These are phyloP conservation scores for Acomys russatus DNA, from an alignment of 2,797 vertebrate genomes.

Conservation along the genomic window DNA sequence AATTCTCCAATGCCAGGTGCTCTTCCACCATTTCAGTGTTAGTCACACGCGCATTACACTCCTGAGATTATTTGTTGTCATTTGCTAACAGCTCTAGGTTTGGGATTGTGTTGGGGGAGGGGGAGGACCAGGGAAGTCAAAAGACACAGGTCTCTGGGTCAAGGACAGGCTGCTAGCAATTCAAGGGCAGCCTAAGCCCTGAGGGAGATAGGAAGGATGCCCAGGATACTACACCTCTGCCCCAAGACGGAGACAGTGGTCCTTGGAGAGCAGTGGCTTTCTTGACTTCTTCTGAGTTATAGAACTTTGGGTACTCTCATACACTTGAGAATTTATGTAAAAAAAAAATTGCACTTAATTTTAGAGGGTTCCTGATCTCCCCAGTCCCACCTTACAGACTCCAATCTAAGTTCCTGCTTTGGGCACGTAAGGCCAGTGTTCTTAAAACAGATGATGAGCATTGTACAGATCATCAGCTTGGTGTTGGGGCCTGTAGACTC, in stretches of 20 bases:
- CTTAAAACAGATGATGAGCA: conserved; percentile 1
- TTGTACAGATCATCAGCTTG: not conserved
- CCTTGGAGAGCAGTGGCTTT: not conserved
- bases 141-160: not conserved
- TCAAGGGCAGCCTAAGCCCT: not conserved
- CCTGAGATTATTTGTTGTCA: not conserved
- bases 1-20: not conserved
- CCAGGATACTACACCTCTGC: not conserved
- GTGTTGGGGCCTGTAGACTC: not conserved
- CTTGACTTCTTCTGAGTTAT: not conserved
- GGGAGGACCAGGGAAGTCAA: not conserved
- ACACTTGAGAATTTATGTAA: not conserved
- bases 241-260: not conserved
- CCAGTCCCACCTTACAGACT: not conserved
- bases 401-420: conserved; percentile 45
- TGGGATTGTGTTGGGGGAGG: not conserved
- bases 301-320: not conserved
- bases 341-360: conserved; percentile 14
- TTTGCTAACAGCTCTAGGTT: not conserved
- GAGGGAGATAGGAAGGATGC: not conserved
- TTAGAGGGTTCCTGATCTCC: conserved; percentile 1
- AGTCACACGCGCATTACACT: not conserved
- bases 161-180: too few relatives aligned
- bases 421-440: not conserved
- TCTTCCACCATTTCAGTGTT: not conserved